Base-by-base conservation (phyloP, 1,140 invertebrate genomes). In the Leptinotarsa defecta region DNA sequence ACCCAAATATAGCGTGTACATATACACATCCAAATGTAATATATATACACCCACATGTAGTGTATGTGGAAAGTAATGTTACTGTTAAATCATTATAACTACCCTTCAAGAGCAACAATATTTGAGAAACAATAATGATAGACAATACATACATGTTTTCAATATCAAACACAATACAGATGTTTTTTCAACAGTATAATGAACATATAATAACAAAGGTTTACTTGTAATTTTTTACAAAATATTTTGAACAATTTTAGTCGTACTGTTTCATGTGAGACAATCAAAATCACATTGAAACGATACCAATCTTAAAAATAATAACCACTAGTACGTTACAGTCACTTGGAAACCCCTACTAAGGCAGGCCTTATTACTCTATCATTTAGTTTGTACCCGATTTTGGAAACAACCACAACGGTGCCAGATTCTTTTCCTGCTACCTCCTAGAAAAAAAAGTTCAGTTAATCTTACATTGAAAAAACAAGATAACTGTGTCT, bases 301-400 rank as follows among this genome's bases (percentile, higher is more conserved):
- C 27, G n/a, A 73, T 65, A 73, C 63, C 52, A 65, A 72, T 62
- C 64, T 48, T 43, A 62, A 65, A 48, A 73, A 62, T 48, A 64
- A 22, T 27, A 24, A 63, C 27, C 22, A 43, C 63, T 65, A 65
- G 11, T 5, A 49, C 4, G 24, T 20, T 19, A 22, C 73, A 11
- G 43, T 76, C 80, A 86, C 86, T 96, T 96, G 43, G 95, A 93
- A 27, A 99, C 97, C 64, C 97, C 98, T 48, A 99, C 98, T 62
- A 98, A 87, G n/a, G 98, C 98, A 63, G 98, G 96, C 82, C 98
- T 88, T 81, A 99, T 92, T 78, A 96, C 95, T 83, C 98, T 88
- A 81, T 97, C 95, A 79, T 98, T 94, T 63, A 99, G 87, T 87
- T 95, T 97, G 86, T 98, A 99, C 19, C 98, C 98, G 64, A 97